A percentile compares a stretch with the other conserved stretches of the same genome.
phyloP scores from a whole-genome alignment of 2,113 vertebrate genomes.

The Periophthalmodon schlosseri region DNA sequence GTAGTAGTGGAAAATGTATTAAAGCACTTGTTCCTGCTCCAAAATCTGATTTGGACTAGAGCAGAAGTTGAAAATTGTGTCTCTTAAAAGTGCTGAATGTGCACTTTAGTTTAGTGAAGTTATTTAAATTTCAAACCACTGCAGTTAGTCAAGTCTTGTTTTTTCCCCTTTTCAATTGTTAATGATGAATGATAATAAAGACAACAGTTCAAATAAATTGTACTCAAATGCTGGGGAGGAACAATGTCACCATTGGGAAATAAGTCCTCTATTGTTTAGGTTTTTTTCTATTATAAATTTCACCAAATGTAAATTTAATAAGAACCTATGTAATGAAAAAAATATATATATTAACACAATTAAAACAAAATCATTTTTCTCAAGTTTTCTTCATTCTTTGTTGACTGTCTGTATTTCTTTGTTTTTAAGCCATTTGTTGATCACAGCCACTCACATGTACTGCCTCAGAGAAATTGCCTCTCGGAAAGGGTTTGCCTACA shows the following conservation, averaged over 20 bases:
- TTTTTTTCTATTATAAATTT: too few species aligned
- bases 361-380: not conserved
- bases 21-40: not conserved
- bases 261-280: too few species aligned
- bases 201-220: not conserved
- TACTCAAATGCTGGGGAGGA: not conserved
- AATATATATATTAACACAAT: not conserved
- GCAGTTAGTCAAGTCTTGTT: not conserved
- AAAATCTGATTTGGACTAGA: not conserved
- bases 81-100: not conserved
- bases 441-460: constrained; percentile 99
- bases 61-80: not conserved
- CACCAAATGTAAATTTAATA: not conserved
- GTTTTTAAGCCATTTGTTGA: constrained; percentile 85
- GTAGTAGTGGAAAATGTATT: not conserved
- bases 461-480: constrained; percentile 95
- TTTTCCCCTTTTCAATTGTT: not conserved
- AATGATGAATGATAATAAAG: too few species aligned
- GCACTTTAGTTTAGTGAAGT: not conserved
- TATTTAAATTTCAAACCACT: not conserved
- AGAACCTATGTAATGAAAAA: not conserved
- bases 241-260: too few species aligned
- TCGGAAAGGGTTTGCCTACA: constrained; percentile 93
- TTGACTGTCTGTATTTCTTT: not conserved
- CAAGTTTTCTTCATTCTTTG: not conserved